Evolutionary conservation across 2,888 invertebrate species (phyloP), one percentile per base, ranked within the genome.

Genomic region (Cinara cedri): DNA sequence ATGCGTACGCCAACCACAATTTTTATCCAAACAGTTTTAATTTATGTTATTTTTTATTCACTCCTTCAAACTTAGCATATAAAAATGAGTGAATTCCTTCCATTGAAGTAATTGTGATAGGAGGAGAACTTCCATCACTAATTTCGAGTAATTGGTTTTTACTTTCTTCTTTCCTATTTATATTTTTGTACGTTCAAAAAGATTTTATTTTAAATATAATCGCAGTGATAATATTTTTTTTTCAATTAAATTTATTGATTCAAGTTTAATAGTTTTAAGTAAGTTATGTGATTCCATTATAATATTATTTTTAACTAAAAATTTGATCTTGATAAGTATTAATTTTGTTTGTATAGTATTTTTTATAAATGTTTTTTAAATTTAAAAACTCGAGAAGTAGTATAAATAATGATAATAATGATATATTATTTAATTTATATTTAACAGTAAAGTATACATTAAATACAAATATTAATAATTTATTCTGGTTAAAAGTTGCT

Each of bases 11-110:
- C 57, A 60, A 70, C 78, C 78, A 10, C 70, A 60, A 49, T 78
- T 78, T 78, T 70, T 51, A 21, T 78, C 78, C 9, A 70, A 60
- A 70, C 78, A 34, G 21, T 70, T 62, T 70, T 78, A 68, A 70
- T 6, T 1, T n/a, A n/a, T 70, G 34, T 34, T 51, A 14, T 16
- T 72, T 16, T 60, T 10, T 21, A 3, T 13, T 21, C 16, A 71
- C 54, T 14, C 14, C 14, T 72, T 72, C 21, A 34, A 26, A 51
- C 19, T 62, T 19, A 54, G 54, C 1, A 49, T 63, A 74, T 46
- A 46, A 1, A 60, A 62, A 21, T 34, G 34, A n/a, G 34, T 51
- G 10, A 60, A 44, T 42, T 72, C 49, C 19, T 72, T 74, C 26
- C 14, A 26, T 72, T 71, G 4, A 44, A 49, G 24, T 21, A 65